Evolutionary conservation across 2,888 invertebrate species (phyloP), one percentile per base, ranked within the genome.

Genomic region (Nymphalis polychloros): DNA sequence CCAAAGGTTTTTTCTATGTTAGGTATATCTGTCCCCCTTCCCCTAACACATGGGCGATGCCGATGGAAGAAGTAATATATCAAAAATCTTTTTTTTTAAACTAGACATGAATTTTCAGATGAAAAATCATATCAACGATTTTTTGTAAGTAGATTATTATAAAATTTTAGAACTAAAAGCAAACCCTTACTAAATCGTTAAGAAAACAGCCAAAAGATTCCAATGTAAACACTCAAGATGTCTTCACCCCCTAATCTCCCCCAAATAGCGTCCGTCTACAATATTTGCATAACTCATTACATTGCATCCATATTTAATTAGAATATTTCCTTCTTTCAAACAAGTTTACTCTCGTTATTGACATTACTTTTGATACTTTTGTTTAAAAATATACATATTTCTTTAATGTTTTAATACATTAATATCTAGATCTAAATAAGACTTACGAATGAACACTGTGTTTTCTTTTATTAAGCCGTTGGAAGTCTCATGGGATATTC

Each of bases 231-330:
- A 75, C 72, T 73, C 69, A 66, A 73, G 71, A 71, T 72, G 70
- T 59, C 57, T 66, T 68, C 53, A 61, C 67, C 68, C 72, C 73
- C 73, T 73, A 76, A 73, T 75, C 75, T 69, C 63, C 77, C 79
- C 64, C 62, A 73, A 74, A 75, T 88, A 87, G 82, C 69, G 73
- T 63, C 78, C 86, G 84, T 86, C 87, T 87, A 84, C 84, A 83
- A 86, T 87, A 91, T 91, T 91, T 90, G 77, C 77, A 78, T 92
- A 90, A 87, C 89, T 91, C 90, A 92, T 92, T 90, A 90, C 81
- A 83, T 79, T 88, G 89, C 89, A 92, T 92, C 84, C 87, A 92
- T 92, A 92, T 92, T 92, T 92, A 91, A 91, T 90, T 90, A 89
- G 87, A 82, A 88, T 83, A 88, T 87, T 90, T 88, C 82, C 88